Percentiles rank a stretch among this genome's conserved stretches.
Conservation (phyloP, 2,888 invertebrate genomes). For the Flabesymbios commensalis region DNA sequence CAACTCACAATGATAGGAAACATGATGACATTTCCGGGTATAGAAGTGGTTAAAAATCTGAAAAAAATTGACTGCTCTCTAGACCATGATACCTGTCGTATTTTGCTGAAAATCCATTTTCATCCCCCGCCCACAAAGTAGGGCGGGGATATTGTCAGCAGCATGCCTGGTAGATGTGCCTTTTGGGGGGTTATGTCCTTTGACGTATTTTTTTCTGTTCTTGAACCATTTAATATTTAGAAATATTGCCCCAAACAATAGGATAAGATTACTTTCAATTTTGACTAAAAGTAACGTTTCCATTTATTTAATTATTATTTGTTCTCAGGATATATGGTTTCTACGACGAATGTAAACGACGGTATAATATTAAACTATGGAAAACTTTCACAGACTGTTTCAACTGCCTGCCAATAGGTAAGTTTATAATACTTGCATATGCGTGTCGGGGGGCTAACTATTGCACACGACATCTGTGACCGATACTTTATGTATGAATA, state of each 20-base stretch:
- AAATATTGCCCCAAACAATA: not conserved
- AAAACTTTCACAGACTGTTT: slow-evolving; percentile 66
- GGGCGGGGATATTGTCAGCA: too few species aligned
- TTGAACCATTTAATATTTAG: not conserved
- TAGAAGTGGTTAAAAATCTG: too few species aligned
- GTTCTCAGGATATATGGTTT: slow-evolving; percentile 65
- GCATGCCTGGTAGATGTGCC: too few species aligned
- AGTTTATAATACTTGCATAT: not conserved
- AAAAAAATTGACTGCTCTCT: too few species aligned
- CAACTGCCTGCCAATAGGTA: slow-evolving; percentile 65
- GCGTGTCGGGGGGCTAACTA: too few species aligned
- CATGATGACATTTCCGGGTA: too few species aligned
- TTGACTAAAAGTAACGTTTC: not conserved
- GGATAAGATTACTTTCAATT: not conserved
- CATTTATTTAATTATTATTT: not conserved
- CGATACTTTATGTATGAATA: too few species aligned
- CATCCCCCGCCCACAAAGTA: too few species aligned
- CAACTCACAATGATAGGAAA: too few species aligned
- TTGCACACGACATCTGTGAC: too few species aligned
- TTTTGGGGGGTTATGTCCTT: not conserved
- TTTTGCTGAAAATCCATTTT: too few species aligned
- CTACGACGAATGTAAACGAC: slow-evolving; percentile 66
- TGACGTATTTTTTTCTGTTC: not conserved
- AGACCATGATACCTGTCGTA: too few species aligned
- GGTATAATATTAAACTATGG: slow-evolving; percentile 66